Evolutionary conservation across 2,888 invertebrate species (phyloP), one percentile per base, ranked within the genome.

Genomic region (Ceratothoa steindachneri): DNA sequence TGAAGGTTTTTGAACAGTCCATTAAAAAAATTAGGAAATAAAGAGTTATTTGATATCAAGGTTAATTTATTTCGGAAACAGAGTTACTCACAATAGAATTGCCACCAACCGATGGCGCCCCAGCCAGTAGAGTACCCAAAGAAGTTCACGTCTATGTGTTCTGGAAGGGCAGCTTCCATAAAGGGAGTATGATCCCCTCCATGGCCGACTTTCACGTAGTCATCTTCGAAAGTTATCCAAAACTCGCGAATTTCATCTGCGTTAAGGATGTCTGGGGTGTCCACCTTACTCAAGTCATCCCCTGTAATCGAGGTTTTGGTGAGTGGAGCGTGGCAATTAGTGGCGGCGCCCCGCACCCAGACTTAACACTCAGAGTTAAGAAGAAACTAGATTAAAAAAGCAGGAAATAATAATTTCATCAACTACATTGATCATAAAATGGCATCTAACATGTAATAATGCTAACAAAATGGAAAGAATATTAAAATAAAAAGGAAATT

Each of bases 161-260:
- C 71, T 2, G 74, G 76, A 53, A 75, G 30, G 65, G 71, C 12
- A 15, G 67, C 53, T 65, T 52, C 51, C 80, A 80, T 77, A 70
- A 80, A 75, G 24, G 80, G 80, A 64, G 69, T 74, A 22, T 51
- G 67, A n/a, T 80, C 80, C 12, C 75, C 77, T 1, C 68, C 72
- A 51, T 69, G 67, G 19, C 80, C 77, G 7, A 80, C 80, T n/a
- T 70, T 28, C 28, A 80, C 52, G 2, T 76, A 73, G 55, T 77
- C 76, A 31, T 80, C 52, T 69, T 80, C 80, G 66, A 77, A 73
- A 28, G 79, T 72, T 28, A 91, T 87, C 85, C 89, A 90, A 82
- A 91, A 90, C 0, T 89, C 88, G 71, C 87, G 87, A 67, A 88
- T 86, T 82, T 90, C 89, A 4, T 88, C 84, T 2, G 86, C 82